Evolutionary conservation across 2,113 vertebrate species (phyloP).

Genomic region (Rallus limicola): DNA sequence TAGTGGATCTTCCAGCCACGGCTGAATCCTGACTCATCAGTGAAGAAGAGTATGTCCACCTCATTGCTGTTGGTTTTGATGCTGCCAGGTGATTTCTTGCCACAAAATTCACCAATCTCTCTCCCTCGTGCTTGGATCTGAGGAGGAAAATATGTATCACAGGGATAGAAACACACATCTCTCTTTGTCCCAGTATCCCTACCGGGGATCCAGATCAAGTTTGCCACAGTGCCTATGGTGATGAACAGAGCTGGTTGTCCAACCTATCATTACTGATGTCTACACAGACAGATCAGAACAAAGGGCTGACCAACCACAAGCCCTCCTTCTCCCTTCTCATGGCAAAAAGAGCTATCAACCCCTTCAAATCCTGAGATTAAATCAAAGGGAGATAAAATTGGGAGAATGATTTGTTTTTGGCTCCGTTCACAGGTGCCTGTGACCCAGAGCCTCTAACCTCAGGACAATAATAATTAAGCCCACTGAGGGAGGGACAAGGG

Average conservation of each 20-base stretch:
- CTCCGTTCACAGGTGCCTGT: neutral
- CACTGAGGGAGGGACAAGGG: neutral
- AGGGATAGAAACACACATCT: neutral
- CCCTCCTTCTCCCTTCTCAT: neutral
- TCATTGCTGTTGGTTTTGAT: slow-evolving; percentile 76
- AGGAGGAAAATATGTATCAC: neutral
- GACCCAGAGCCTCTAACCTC: neutral
- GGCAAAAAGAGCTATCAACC: neutral
- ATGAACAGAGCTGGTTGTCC: neutral
- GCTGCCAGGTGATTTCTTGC: slow-evolving; percentile 57
- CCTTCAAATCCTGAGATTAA: neutral
- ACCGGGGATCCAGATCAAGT: neutral
- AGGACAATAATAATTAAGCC: neutral
- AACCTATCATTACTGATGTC: neutral
- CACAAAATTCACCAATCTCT: slow-evolving; percentile 74
- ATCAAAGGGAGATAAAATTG: neutral
- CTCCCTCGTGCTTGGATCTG: slow-evolving; percentile 71
- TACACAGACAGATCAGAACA: neutral
- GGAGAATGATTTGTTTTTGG: neutral
- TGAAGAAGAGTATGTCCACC: slow-evolving; percentile 79
- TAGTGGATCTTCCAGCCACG: slow-evolving; percentile 81
- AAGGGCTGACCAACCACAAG: neutral
- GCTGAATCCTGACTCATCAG: slow-evolving; percentile 79
- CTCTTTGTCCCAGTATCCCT: neutral
- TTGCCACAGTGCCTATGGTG: neutral